Conservation (phyloP, 2,113 vertebrate species). For the Willisornis vidua region DNA sequence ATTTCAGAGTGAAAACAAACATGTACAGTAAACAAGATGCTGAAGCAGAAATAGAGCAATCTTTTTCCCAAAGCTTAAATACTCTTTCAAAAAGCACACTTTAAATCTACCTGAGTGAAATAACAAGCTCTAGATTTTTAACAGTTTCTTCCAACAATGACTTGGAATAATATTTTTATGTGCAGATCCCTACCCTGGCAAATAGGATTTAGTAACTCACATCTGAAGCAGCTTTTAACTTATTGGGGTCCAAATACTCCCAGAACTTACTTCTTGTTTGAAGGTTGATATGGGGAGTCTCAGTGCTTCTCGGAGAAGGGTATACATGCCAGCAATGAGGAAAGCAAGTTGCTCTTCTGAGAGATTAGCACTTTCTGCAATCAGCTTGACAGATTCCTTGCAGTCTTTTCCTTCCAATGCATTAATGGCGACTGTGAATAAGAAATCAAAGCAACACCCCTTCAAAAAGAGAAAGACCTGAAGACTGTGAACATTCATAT, state of each 20-base stretch:
- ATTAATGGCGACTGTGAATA: constrained; percentile 79
- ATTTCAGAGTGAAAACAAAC: neutral
- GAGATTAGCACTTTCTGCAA: constrained; percentile 72
- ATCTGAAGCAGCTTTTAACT: neutral
- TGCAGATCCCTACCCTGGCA: neutral
- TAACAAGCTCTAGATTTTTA: neutral
- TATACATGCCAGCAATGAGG: constrained; percentile 82
- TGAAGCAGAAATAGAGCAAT: neutral
- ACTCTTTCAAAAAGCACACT: neutral
- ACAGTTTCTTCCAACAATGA: neutral
- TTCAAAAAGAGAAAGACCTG: neutral
- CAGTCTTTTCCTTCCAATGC: constrained; percentile 85
- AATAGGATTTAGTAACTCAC: neutral
- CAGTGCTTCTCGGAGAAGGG: constrained; percentile 80
- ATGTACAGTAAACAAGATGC: neutral
- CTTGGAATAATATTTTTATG: neutral
- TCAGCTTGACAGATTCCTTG: constrained; percentile 74
- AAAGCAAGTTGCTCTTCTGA: constrained; percentile 79
- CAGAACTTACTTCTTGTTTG: constrained; percentile 79
- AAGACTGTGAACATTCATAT: rapidly evolving
- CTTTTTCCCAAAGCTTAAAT: neutral
- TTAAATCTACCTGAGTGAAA: neutral
- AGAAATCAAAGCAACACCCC: neutral
- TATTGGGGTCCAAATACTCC: neutral
- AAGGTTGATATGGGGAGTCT: constrained; percentile 78